These are phyloP conservation scores for Cryptocephalus primarius DNA, from an alignment of 2,888 invertebrate genomes.

Conservation along the genomic window DNA sequence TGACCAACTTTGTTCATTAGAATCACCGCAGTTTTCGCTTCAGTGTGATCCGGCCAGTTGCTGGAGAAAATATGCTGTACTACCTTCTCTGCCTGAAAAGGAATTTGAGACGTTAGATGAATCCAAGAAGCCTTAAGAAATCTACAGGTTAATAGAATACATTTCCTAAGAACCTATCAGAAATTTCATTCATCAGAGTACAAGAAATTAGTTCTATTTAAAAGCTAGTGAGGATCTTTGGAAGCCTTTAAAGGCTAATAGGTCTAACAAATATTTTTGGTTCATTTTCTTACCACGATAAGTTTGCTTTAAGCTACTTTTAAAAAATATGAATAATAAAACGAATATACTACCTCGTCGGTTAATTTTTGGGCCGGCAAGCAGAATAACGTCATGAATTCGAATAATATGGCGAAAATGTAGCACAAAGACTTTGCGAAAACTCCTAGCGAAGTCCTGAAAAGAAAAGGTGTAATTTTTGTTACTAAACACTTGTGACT, in stretches of 20 bases:
- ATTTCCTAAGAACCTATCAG: too few species aligned
- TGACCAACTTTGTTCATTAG: background rate
- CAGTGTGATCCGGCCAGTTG: background rate
- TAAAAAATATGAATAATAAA: too few species aligned
- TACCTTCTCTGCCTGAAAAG: background rate
- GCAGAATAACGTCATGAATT: background rate
- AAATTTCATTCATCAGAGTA: too few species aligned
- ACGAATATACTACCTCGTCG: background rate
- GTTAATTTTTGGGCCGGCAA: background rate
- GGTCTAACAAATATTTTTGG: too few species aligned
- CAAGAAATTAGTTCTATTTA: too few species aligned
- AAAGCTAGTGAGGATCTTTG: too few species aligned
- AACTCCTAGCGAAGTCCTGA: background rate
- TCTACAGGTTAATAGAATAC: background rate
- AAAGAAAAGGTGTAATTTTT: background rate
- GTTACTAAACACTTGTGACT: background rate
- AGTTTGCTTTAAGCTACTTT: too few species aligned
- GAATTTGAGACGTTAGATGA: background rate
- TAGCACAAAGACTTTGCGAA: background rate
- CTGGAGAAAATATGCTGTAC: background rate
- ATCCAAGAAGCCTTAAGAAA: background rate
- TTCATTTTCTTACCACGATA: too few species aligned
- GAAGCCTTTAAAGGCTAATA: too few species aligned
- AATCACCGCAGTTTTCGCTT: background rate
- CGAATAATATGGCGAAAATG: background rate